Percentiles rank a stretch among this genome's conserved stretches.
Conservation (phyloP, 2,888 invertebrate species). For the Arctia plantaginis region DNA sequence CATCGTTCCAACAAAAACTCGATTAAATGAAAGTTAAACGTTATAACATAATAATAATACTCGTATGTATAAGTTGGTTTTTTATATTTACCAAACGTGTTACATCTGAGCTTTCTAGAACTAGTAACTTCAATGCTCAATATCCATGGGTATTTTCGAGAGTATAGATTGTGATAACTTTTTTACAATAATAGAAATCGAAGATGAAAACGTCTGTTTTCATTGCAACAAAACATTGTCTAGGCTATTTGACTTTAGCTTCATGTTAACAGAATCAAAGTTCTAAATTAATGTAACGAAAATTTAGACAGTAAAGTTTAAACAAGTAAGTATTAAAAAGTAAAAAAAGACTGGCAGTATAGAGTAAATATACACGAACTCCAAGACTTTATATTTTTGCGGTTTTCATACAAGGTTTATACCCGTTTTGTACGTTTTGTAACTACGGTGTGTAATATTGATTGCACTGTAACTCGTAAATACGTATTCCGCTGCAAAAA, state of each 20-base stretch:
- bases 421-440: slow-evolving; percentile 6
- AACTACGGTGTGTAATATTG: slow-evolving; percentile 30
- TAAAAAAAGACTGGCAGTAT: background rate
- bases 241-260: slow-evolving; percentile 12
- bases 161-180: slow-evolving; percentile 43
- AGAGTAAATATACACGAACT: background rate
- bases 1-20: background rate
- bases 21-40: background rate
- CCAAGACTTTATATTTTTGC: slow-evolving; percentile 1
- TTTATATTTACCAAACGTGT: slow-evolving; percentile 4
- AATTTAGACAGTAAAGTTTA: background rate
- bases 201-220: slow-evolving; percentile 3
- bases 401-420: slow-evolving; percentile 10
- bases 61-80: background rate
- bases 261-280: background rate
- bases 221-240: background rate
- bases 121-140: slow-evolving; percentile 27
- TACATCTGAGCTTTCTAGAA: slow-evolving; percentile 32
- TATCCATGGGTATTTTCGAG: too few relatives aligned
- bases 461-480: slow-evolving; percentile 41
- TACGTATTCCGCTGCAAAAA: slow-evolving; percentile 69
- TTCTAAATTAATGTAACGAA: background rate
- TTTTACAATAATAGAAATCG: slow-evolving; percentile 29
- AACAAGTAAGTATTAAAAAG: too few relatives aligned
- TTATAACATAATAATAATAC: background rate